phyloP scores from a whole-genome alignment of 2,888 invertebrate species.

The Globia sparganii region DNA sequence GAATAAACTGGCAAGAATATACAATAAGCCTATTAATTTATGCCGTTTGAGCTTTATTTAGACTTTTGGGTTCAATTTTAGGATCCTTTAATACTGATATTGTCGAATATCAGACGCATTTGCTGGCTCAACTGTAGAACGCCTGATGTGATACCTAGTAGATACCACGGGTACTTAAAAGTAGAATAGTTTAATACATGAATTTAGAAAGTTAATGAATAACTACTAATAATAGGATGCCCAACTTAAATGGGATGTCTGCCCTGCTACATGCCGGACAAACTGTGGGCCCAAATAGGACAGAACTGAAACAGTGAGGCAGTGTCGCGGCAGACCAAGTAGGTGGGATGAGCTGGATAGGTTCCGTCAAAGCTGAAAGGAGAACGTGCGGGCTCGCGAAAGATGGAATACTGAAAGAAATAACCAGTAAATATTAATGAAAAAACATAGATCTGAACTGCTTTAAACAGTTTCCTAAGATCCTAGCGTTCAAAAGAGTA shows the following conservation, averaged over 20 bases:
- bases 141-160: background rate
- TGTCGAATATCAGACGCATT: background rate
- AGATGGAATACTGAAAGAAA: too few species aligned
- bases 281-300: background rate
- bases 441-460: too few species aligned
- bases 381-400: background rate
- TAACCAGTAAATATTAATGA: too few species aligned
- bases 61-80: conserved; percentile 12
- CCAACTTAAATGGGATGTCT: background rate
- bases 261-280: too few species aligned
- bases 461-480: too few species aligned
- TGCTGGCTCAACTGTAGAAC: too few species aligned
- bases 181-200: background rate
- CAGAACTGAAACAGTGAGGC: background rate
- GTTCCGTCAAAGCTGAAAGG: background rate
- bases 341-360: too few species aligned
- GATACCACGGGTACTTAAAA: background rate
- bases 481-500: too few species aligned
- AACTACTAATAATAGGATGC: background rate
- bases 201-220: background rate
- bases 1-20: conserved; percentile 44
- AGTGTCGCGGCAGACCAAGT: too few species aligned
- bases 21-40: conserved; percentile 55
- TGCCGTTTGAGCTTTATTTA: conserved; percentile 38
- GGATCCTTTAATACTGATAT: conserved; percentile 11